Percentiles rank a stretch among this genome's conserved stretches.
Evolutionary conservation across 2,113 vertebrate genomes (phyloP).

Genomic region (Chinchilla lanigera): DNA sequence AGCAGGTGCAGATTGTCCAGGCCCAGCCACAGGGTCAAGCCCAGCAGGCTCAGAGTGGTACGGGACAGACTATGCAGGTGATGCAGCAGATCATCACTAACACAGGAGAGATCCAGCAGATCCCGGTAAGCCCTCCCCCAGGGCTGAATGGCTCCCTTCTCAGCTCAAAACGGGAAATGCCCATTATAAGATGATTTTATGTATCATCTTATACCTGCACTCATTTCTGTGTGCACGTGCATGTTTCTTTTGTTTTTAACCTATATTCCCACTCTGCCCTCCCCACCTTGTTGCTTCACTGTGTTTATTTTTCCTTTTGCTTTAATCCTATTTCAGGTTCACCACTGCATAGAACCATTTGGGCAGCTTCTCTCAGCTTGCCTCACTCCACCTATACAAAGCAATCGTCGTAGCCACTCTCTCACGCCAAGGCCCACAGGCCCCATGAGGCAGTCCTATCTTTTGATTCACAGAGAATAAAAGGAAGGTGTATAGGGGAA

Average conservation of each 20-base stretch:
- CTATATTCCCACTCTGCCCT: not conserved
- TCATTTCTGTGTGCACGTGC: not conserved
- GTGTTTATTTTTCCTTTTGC: not conserved
- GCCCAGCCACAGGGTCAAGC: conserved; percentile 93
- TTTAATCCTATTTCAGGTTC: not conserved
- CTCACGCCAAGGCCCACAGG: not conserved
- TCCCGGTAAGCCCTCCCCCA: conserved; percentile 91
- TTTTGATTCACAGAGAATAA: conserved; percentile 68
- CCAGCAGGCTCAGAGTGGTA: conserved; percentile 91
- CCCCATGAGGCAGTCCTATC: not conserved
- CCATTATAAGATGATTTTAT: not conserved
- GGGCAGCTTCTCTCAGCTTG: not conserved
- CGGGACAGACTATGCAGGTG: conserved; percentile 98
- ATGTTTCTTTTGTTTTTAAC: not conserved
- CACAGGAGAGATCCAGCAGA: conserved; percentile 99
- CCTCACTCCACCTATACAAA: not conserved
- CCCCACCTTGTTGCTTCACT: not conserved
- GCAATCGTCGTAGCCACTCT: not conserved
- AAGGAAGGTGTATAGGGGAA: conserved; percentile 55
- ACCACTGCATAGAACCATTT: not conserved
- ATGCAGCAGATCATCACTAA: conserved; percentile 99
- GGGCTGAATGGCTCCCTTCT: not conserved
- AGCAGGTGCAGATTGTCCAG: conserved; percentile 98
- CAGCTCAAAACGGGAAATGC: not conserved
- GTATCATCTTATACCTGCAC: not conserved